phyloP scores from a whole-genome alignment of 2,113 vertebrate species.

The Pristiophorus japonicus region DNA sequence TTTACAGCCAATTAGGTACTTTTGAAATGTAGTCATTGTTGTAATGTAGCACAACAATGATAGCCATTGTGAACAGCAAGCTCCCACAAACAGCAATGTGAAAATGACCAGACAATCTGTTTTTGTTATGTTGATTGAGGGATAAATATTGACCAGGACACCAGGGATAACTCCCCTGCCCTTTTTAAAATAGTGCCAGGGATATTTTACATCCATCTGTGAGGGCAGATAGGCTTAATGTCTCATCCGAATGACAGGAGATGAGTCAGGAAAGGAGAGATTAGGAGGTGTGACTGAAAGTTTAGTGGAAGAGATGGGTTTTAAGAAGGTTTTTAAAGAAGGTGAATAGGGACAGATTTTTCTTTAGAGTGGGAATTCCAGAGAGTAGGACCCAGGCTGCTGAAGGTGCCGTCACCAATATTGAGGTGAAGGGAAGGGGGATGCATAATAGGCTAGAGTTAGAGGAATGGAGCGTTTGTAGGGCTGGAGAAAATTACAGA shows the following conservation, averaged over 20 bases:
- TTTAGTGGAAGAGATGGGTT: not conserved
- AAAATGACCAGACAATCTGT: too few relatives aligned
- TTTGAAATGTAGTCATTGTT: not conserved
- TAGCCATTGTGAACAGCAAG: too few relatives aligned
- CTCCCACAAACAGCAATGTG: too few relatives aligned
- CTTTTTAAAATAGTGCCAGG: too few relatives aligned
- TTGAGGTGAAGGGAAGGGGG: not conserved
- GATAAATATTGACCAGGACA: too few relatives aligned
- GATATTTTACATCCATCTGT: too few relatives aligned
- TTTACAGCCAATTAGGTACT: not conserved
- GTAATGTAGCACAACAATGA: too few relatives aligned
- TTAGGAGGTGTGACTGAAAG: not conserved
- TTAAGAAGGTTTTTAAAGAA: not conserved
- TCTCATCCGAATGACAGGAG: not conserved
- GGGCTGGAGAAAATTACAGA: not conserved
- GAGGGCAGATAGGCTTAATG: too few relatives aligned
- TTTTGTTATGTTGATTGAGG: too few relatives aligned
- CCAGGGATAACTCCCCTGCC: too few relatives aligned
- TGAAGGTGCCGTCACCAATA: not conserved
- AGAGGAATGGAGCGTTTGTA: not conserved
- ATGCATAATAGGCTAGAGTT: not conserved
- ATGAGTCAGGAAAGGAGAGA: not conserved
- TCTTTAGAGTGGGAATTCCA: not conserved
- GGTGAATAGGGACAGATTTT: not conserved
- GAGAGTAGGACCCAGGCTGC: not conserved